Evolutionary conservation across 2,113 vertebrate species (phyloP).

Genomic region (Cygnus atratus): DNA sequence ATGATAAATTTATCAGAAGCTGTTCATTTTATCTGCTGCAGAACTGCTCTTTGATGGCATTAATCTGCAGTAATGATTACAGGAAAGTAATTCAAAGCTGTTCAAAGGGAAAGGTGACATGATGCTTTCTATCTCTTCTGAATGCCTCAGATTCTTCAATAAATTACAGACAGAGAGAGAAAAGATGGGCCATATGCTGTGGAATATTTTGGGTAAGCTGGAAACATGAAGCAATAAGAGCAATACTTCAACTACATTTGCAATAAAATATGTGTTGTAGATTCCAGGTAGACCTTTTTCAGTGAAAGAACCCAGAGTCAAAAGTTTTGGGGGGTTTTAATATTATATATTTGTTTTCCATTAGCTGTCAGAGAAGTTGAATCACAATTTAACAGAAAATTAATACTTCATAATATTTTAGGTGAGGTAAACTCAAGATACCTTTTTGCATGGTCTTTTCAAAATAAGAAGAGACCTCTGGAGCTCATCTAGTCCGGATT

Average conservation of each 20-base stretch:
- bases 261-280: not conserved
- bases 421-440: not conserved
- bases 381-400: not conserved
- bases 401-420: not conserved
- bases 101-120: slow-evolving; percentile 39
- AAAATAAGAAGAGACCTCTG: not conserved
- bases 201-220: not conserved
- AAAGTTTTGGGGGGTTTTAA: not conserved
- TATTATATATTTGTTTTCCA: not conserved
- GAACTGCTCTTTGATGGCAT: slow-evolving; percentile 69
- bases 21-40: slow-evolving; percentile 62
- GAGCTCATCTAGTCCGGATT: not conserved
- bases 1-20: slow-evolving; percentile 73
- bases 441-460: not conserved
- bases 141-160: slow-evolving; percentile 30
- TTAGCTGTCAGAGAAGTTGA: not conserved
- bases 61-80: slow-evolving; percentile 73
- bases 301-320: not conserved
- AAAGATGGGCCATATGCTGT: not conserved
- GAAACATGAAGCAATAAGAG: not conserved
- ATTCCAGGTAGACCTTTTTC: not conserved
- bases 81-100: slow-evolving; percentile 58
- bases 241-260: not conserved
- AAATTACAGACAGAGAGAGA: slow-evolving; percentile 26
- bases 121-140: slow-evolving; percentile 24